A percentile compares a stretch with the other conserved stretches of the same genome.
Conservation (phyloP, 2,888 invertebrate genomes). For the Watsonalla cultraria region DNA sequence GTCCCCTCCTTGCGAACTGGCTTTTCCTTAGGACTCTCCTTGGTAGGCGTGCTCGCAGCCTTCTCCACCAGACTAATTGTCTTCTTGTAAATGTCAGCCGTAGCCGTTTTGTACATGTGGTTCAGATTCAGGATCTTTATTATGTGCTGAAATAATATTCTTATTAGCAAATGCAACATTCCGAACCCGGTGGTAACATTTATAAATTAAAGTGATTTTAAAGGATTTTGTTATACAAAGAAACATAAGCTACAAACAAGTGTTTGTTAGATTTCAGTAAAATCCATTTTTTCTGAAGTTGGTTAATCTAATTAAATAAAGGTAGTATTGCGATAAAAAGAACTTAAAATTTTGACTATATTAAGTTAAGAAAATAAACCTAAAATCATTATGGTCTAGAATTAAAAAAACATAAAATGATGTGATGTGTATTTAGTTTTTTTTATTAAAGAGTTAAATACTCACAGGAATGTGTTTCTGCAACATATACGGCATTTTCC, state of each 20-base stretch:
- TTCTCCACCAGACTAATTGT: slow-evolving; percentile 5
- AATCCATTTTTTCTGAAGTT: too few species aligned
- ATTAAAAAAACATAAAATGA: too few species aligned
- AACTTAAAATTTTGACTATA: too few species aligned
- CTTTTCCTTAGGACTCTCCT: not conserved
- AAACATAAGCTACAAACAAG: too few species aligned
- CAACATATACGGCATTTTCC: slow-evolving; percentile 32
- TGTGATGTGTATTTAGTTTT: not conserved
- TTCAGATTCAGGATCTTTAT: slow-evolving; percentile 22
- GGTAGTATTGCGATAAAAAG: too few species aligned
- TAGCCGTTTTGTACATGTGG: slow-evolving; percentile 11
- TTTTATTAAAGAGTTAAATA: slow-evolving; percentile 4
- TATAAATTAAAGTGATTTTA: too few species aligned
- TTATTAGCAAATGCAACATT: not conserved
- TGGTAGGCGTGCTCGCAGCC: not conserved
- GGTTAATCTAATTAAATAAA: too few species aligned
- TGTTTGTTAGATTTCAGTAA: too few species aligned
- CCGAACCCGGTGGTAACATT: too few species aligned
- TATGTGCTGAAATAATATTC: slow-evolving; percentile 19
- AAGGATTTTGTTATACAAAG: too few species aligned
- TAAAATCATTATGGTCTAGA: too few species aligned
- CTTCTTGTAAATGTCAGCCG: slow-evolving; percentile 7
- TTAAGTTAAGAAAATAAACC: too few species aligned
- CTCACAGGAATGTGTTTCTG: slow-evolving; percentile 42
- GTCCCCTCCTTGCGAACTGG: not conserved